phyloP scores from a whole-genome alignment of 2,113 vertebrate genomes.

The Apodemus speciosus region DNA sequence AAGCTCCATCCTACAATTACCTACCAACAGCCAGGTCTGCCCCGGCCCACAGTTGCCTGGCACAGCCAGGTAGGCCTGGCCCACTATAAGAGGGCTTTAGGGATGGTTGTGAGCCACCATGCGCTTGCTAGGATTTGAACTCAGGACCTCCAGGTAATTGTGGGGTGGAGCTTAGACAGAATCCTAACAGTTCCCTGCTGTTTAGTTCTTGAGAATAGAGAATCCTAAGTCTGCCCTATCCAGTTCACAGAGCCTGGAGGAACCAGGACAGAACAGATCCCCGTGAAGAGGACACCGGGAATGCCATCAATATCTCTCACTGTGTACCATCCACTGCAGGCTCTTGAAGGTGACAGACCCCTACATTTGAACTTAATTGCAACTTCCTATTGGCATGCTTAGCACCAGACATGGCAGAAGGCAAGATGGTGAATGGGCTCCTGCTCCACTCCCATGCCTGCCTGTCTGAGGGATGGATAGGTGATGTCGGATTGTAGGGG shows the following conservation, averaged over 20 bases:
- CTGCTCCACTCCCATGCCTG: background rate
- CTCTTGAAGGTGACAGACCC: background rate
- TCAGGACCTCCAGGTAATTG: too few relatives aligned
- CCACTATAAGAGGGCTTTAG: too few relatives aligned
- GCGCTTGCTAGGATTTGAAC: too few relatives aligned
- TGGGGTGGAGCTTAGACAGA: too few relatives aligned
- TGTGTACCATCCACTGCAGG: background rate
- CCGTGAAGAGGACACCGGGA: background rate
- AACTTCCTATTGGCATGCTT: background rate
- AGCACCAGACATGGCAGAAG: background rate
- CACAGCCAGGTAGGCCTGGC: too few relatives aligned
- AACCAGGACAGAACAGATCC: background rate
- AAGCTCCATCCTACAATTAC: too few relatives aligned
- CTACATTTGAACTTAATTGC: background rate
- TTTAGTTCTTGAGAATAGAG: too few relatives aligned
- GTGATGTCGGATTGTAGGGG: rapidly evolving
- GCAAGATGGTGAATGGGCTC: background rate
- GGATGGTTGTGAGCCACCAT: too few relatives aligned
- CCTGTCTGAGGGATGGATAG: too few relatives aligned
- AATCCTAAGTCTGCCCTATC: rapidly evolving
- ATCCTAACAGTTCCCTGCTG: background rate
- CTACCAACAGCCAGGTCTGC: too few relatives aligned
- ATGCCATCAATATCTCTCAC: background rate
- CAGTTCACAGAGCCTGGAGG: background rate
- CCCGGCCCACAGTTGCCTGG: too few relatives aligned